Percentiles rank a stretch among this genome's conserved stretches.
These are phyloP conservation scores for Latrodectus hesperus DNA, from an alignment of 2,888 invertebrate genomes.

Conservation along the genomic window DNA sequence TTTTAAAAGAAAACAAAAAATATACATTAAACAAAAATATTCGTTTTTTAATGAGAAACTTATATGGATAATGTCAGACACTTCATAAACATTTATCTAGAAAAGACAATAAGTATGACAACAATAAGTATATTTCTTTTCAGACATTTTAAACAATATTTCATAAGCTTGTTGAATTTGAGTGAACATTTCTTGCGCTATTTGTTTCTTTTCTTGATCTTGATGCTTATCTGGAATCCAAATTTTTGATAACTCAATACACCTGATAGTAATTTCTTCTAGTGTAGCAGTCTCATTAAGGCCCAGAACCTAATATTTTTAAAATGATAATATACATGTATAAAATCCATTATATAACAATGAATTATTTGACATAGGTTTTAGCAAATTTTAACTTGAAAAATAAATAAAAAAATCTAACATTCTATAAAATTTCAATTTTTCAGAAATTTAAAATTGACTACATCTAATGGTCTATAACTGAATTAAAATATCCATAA, in stretches of 20 bases:
- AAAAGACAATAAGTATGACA: too few relatives aligned
- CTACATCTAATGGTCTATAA: too few relatives aligned
- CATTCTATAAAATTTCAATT: neutral
- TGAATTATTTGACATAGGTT: neutral
- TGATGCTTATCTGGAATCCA: conserved; percentile 94
- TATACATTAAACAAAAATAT: too few relatives aligned
- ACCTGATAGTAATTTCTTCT: conserved; percentile 87
- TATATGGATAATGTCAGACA: too few relatives aligned
- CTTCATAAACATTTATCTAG: too few relatives aligned
- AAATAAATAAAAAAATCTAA: neutral
- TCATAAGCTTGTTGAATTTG: conserved; percentile 95
- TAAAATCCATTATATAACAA: too few relatives aligned
- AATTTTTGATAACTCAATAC: conserved; percentile 87
- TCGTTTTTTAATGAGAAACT: too few relatives aligned
- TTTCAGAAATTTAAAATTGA: too few relatives aligned
- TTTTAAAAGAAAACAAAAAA: too few relatives aligned
- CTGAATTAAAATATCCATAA: too few relatives aligned
- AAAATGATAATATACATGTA: conserved; percentile 6
- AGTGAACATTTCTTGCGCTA: conserved; percentile 90
- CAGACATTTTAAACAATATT: conserved; percentile 75
- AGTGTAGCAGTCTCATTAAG: conserved; percentile 87
- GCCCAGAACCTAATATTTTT: conserved; percentile 80
- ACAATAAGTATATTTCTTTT: neutral
- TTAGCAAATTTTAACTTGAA: neutral
- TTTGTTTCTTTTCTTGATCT: conserved; percentile 81